Evolutionary conservation across 92 coral and sea anemone genomes (phyloP).

Genomic region (Plumapathes pennacea): DNA sequence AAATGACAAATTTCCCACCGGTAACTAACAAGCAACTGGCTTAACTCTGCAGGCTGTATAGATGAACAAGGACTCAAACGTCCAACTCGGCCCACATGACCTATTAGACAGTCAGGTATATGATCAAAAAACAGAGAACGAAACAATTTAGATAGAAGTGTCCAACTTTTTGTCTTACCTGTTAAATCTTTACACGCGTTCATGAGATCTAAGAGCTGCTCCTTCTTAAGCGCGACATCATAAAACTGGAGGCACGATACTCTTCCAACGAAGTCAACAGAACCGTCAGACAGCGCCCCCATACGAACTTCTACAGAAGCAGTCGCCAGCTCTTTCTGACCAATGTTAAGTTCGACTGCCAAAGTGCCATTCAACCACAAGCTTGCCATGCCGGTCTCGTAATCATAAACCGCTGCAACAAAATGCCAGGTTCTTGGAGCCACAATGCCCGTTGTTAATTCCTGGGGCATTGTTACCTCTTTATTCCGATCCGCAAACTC

Average conservation of each 20-base stretch:
- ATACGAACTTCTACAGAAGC: constrained; percentile 9
- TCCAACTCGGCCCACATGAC: too few species aligned
- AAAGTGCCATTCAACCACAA: constrained; percentile 19
- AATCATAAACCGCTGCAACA: constrained; percentile 4
- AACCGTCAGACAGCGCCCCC: constrained; percentile 15
- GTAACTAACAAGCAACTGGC: too few species aligned
- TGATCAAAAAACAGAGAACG: too few species aligned
- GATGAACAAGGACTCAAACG: too few species aligned
- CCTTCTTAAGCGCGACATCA: constrained; percentile 18
- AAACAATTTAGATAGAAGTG: too few species aligned
- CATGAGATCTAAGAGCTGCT: constrained; percentile 30
- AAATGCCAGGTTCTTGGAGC: background rate
- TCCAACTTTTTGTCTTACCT: too few species aligned
- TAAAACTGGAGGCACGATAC: constrained; percentile 49
- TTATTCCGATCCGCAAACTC: background rate
- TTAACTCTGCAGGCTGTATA: too few species aligned
- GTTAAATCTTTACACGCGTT: constrained; percentile 22
- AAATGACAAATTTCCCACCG: too few species aligned
- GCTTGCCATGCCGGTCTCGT: constrained; percentile 13
- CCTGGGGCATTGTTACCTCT: background rate
- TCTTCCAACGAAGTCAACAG: constrained; percentile 44
- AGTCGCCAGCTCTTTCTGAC: constrained; percentile 31
- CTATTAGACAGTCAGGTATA: too few species aligned
- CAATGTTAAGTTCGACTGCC: constrained; percentile 10
- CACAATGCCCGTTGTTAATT: background rate